Evolutionary conservation across 2,797 vertebrate genomes (phyloP).

Genomic region (Bradypodion pumilum): DNA sequence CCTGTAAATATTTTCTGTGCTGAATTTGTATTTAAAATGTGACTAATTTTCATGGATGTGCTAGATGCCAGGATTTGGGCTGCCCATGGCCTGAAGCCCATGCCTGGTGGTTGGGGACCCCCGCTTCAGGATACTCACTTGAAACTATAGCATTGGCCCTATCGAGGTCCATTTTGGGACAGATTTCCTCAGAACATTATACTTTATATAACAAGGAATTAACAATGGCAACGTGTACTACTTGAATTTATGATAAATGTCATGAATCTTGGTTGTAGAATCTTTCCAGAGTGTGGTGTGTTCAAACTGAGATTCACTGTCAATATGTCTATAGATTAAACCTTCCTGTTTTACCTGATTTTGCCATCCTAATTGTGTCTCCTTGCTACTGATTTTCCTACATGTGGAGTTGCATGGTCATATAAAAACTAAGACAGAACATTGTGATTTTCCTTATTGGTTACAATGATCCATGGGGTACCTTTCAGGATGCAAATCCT

Average conservation of each 20-base stretch:
- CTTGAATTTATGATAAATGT: no score
- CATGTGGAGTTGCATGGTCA: slow-evolving; percentile 33
- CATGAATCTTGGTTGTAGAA: slow-evolving; percentile 45
- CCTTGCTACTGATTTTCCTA: slow-evolving; percentile 48
- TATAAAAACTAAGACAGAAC: neutral
- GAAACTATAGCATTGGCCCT: neutral
- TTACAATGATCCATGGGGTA: neutral
- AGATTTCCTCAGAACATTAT: neutral
- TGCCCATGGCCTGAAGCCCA: no score
- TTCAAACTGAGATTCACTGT: slow-evolving; percentile 59
- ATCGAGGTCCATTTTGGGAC: neutral
- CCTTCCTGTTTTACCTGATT: neutral
- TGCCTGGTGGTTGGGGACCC: no score
- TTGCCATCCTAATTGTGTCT: neutral
- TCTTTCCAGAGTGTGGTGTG: slow-evolving; percentile 63
- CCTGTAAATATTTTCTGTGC: neutral
- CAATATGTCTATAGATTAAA: slow-evolving; percentile 68
- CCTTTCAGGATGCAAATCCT: neutral
- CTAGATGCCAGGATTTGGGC: neutral
- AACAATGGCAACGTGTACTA: no score
- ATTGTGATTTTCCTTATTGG: neutral
- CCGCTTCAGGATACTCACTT: no score
- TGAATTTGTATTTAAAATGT: neutral
- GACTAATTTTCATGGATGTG: neutral
- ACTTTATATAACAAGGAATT: neutral